A percentile compares a stretch with the other conserved stretches of the same genome.
These are phyloP conservation scores for Tretioscincus oriximinensis DNA, from an alignment of 2,113 vertebrate genomes.

Conservation along the genomic window DNA sequence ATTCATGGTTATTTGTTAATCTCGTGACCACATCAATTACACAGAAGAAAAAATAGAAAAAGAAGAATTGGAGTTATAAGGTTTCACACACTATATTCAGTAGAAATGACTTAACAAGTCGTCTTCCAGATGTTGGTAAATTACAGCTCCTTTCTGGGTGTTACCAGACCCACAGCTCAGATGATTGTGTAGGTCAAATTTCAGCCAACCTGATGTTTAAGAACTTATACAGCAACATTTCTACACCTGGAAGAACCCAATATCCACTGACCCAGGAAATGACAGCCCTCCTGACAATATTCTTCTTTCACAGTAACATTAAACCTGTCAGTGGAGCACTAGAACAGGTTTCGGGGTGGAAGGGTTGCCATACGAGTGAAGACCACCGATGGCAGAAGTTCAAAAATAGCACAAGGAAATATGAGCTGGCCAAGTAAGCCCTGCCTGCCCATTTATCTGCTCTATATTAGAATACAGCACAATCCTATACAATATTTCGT, in stretches of 20 bases:
- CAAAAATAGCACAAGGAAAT: conserved; percentile 33
- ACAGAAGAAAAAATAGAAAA: too few species aligned
- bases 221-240: background rate
- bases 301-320: background rate
- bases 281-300: background rate
- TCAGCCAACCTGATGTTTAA: background rate
- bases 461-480: background rate
- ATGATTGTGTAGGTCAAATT: too few species aligned
- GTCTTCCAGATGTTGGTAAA: too few species aligned
- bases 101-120: too few species aligned
- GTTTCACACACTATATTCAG: too few species aligned
- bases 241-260: background rate
- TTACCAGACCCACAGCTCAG: too few species aligned
- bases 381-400: conserved; percentile 9
- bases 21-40: too few species aligned
- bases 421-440: conserved; percentile 4
- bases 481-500: background rate
- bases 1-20: too few species aligned
- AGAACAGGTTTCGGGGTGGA: background rate
- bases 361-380: conserved; percentile 3
- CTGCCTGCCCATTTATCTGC: conserved; percentile 7
- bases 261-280: background rate
- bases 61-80: too few species aligned
- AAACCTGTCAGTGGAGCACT: background rate
- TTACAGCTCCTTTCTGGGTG: background rate